These are phyloP conservation scores for Chionodraco myersi DNA, from an alignment of 2,113 vertebrate species.

Conservation along the genomic window DNA sequence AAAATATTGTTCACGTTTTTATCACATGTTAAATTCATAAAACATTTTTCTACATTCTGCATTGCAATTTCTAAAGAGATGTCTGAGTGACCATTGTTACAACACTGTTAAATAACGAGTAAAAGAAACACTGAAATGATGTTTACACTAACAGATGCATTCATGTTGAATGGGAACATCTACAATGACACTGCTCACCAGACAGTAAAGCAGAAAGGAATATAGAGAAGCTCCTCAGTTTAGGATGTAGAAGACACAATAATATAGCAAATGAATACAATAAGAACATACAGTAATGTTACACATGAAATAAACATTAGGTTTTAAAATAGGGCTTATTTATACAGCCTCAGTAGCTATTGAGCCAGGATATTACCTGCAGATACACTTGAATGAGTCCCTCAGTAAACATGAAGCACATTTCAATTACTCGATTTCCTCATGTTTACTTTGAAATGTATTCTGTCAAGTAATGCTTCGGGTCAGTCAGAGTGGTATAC, in stretches of 20 bases:
- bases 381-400: constrained; percentile 46
- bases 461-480: constrained; percentile 42
- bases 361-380: constrained; percentile 51
- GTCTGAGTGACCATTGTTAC: not conserved
- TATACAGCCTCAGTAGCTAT: constrained; percentile 16
- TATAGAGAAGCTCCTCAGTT: not conserved
- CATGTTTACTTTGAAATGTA: constrained; percentile 53
- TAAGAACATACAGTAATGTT: constrained; percentile 46
- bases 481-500: constrained; percentile 15
- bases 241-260: constrained; percentile 24
- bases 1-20: not conserved
- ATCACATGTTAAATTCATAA: constrained; percentile 4
- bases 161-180: constrained; percentile 10
- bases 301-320: constrained; percentile 50
- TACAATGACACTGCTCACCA: not conserved
- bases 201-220: constrained; percentile 20
- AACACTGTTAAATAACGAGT: not conserved
- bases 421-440: constrained; percentile 47
- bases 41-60: not conserved
- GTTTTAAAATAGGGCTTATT: constrained; percentile 33
- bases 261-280: constrained; percentile 47
- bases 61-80: constrained; percentile 1
- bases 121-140: not conserved
- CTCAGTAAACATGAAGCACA: constrained; percentile 59
- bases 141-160: constrained; percentile 4